Conservation (phyloP, 2,113 vertebrate genomes). For the Thamnaconus septentrionalis region DNA sequence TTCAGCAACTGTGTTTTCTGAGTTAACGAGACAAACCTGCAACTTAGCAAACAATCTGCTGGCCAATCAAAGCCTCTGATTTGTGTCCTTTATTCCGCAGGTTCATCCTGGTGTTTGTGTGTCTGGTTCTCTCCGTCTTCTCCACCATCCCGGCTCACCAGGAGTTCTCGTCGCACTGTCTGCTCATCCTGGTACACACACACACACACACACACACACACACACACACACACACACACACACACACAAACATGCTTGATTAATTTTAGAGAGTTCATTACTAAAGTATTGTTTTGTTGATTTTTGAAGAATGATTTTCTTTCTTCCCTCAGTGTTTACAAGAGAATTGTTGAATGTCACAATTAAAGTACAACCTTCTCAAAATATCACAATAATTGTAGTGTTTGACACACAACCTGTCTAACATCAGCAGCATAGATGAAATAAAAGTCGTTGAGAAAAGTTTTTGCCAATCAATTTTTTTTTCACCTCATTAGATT, state of each 20-base stretch:
- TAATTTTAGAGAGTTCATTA: neutral
- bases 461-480: no score
- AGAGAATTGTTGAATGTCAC: no score
- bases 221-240: neutral
- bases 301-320: neutral
- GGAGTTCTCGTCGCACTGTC: conserved; percentile 92
- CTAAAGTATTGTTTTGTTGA: neutral
- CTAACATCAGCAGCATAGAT: no score
- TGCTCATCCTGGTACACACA: conserved; percentile 92
- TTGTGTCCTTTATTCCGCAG: conserved; percentile 74
- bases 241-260: neutral
- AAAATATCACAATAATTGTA: no score
- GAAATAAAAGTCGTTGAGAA: no score
- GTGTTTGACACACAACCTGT: no score
- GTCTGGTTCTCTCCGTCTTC: conserved; percentile 98
- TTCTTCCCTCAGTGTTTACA: no score
- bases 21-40: conserved; percentile 9
- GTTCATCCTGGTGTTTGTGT: conserved; percentile 98
- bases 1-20: neutral
- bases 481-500: no score
- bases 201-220: conserved; percentile 11
- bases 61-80: neutral
- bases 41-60: conserved; percentile 1
- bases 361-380: no score
- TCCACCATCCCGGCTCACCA: conserved; percentile 95